These are phyloP conservation scores for Lota lota DNA, from an alignment of 2,113 vertebrate genomes.

Conservation along the genomic window DNA sequence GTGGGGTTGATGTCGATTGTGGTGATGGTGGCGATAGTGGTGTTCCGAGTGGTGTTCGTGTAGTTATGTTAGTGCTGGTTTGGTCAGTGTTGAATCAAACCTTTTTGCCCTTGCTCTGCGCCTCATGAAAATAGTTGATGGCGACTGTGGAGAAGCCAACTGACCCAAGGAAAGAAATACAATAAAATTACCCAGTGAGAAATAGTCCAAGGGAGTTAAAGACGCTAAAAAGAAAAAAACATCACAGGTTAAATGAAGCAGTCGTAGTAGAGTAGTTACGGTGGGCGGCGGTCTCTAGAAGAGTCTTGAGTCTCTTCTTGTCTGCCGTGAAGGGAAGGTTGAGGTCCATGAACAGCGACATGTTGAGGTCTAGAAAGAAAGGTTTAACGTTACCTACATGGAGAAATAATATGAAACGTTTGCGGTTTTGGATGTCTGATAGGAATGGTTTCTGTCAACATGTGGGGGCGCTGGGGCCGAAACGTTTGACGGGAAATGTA, in stretches of 20 bases:
- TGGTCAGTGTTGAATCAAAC: slow-evolving; percentile 32
- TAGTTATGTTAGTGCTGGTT: too few relatives aligned
- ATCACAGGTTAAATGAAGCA: too few relatives aligned
- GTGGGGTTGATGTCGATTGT: too few relatives aligned
- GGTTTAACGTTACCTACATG: too few relatives aligned
- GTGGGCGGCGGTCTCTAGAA: slow-evolving; percentile 71
- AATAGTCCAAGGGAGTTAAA: too few relatives aligned
- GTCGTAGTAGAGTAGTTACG: slow-evolving; percentile 59
- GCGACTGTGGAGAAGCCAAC: slow-evolving; percentile 76
- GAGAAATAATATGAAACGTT: too few relatives aligned
- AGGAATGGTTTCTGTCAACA: too few relatives aligned
- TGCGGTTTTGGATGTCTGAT: neutral
- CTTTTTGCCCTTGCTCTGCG: slow-evolving; percentile 61
- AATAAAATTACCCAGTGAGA: neutral
- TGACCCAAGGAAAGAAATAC: slow-evolving; percentile 29
- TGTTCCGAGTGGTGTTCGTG: too few relatives aligned
- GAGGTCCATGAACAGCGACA: slow-evolving; percentile 74
- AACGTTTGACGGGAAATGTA: slow-evolving; percentile 8
- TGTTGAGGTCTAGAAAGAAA: slow-evolving; percentile 13
- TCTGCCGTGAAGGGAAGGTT: slow-evolving; percentile 58
- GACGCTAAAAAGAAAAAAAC: too few relatives aligned
- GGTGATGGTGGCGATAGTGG: too few relatives aligned
- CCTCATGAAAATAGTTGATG: slow-evolving; percentile 69
- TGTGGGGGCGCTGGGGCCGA: neutral
- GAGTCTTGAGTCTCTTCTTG: slow-evolving; percentile 31